These are phyloP conservation scores for Calyptomena viridis DNA, from an alignment of 2,113 vertebrate genomes.

Conservation along the genomic window DNA sequence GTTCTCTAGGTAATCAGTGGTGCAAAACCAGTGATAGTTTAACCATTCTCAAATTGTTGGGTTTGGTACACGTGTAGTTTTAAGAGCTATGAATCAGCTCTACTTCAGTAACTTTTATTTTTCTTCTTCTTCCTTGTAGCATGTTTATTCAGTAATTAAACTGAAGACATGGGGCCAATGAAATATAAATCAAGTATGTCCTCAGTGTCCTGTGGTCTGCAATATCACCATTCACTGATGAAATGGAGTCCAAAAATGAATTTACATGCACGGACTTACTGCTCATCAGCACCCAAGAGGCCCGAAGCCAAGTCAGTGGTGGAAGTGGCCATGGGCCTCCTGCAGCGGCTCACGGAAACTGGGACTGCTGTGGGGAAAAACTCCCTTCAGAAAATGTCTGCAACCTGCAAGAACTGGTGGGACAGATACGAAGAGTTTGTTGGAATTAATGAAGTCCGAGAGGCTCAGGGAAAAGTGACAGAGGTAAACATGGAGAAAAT, in stretches of 20 bases:
- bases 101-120: not conserved
- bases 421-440: conserved; percentile 93
- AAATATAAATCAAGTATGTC: conserved; percentile 67
- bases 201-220: conserved; percentile 66
- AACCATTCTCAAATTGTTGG: not conserved
- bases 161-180: conserved; percentile 53
- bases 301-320: conserved; percentile 35
- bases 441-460: conserved; percentile 88
- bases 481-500: conserved; percentile 77
- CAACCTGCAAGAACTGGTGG: conserved; percentile 85
- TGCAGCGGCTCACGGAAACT: conserved; percentile 69
- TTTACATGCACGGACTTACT: conserved; percentile 67
- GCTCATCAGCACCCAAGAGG: conserved; percentile 61
- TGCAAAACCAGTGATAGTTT: not conserved
- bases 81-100: not conserved
- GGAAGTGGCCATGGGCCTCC: conserved; percentile 54
- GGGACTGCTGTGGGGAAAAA: conserved; percentile 77
- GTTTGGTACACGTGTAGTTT: not conserved
- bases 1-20: not conserved
- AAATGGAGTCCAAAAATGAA: conserved; percentile 48
- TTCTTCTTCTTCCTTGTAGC: not conserved
- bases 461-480: conserved; percentile 89
- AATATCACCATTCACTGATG: conserved; percentile 32
- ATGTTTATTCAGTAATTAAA: not conserved
- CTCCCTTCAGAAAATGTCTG: conserved; percentile 63